Evolutionary conservation across 2,113 vertebrate species (phyloP), one percentile per base, ranked within the genome.

Genomic region (Colaptes auratus): DNA sequence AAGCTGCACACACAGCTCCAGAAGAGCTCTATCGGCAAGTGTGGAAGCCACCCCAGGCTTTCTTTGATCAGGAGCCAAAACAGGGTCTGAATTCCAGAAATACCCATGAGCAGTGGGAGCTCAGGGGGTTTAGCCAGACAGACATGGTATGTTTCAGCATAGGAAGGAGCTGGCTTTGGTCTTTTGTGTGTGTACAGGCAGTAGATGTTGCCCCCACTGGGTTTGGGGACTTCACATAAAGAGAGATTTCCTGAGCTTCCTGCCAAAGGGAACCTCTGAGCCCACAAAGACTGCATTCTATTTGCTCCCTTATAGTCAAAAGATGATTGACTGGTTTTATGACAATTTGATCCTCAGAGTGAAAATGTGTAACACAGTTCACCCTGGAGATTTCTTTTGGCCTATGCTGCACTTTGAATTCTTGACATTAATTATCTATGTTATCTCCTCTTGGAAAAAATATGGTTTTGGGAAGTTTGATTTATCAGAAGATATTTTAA

Each of bases 181-280:
- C 90, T 86, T 82, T 24, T 71, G 17, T 71, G 56, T 76, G 50
- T 73, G 88, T 59, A 18, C 60, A 89, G 71, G 55, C 93, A 74
- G 60, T 63, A 80, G 61, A 90, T 48, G n/a, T 76, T 92, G 76
- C 39, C 67, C 52, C 31, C 70, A 5, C 35, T 83, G 30, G 10
- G 10, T 79, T 73, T 87, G 44, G 73, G 67, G 67, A 81, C 72
- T 86, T 80, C 87, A 78, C 71, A 92, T 65, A 56, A 82, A 95
- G 84, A 69, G 83, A 74, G 74, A 60, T 93, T 93, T 94, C 63
- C 58, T 63, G 63, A 93, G 31, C 78, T 95, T 90, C 59, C 72
- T 94, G 88, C 86, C 86, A 94, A 91, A 86, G 78, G 81, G 86
- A 90, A 53, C 52, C n/a, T 91, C 69, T 30, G 42, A 95, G 72